Conservation (phyloP, 1,140 invertebrate species). For the Trichomalopsis sarcophagae region DNA sequence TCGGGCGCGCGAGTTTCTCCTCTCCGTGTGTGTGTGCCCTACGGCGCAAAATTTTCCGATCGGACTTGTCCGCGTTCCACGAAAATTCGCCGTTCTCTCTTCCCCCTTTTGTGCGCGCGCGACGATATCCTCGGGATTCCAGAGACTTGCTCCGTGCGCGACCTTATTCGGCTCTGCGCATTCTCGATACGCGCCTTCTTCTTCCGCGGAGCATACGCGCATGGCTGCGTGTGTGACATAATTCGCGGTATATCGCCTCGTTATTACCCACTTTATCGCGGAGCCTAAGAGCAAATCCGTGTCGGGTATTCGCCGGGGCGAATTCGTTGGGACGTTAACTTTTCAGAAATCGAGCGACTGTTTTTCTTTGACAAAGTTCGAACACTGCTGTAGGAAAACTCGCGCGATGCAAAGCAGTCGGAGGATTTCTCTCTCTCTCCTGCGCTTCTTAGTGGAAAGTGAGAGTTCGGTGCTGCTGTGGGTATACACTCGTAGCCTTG, state of each 20-base stretch:
- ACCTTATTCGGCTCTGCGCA: too few species aligned
- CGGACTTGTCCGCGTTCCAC: slow-evolving; percentile 3
- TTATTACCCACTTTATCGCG: background rate
- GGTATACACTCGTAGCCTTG: background rate
- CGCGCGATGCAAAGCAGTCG: slow-evolving; percentile 14
- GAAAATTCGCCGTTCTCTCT: slow-evolving; percentile 18
- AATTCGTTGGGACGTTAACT: background rate
- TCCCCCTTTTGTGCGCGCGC: too few species aligned
- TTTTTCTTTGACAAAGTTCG: background rate
- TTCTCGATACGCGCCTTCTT: too few species aligned
- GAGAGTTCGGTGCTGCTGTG: background rate
- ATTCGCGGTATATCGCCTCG: background rate
- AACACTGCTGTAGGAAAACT: background rate
- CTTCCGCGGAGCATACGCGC: too few species aligned
- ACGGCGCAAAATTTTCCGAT: slow-evolving; percentile 44
- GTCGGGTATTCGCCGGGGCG: background rate
- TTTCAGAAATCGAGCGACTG: background rate
- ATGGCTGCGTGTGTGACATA: too few species aligned
- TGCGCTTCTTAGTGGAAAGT: slow-evolving; percentile 26
- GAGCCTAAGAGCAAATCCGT: background rate
- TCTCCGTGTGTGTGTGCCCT: background rate
- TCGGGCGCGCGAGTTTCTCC: slow-evolving; percentile 11
- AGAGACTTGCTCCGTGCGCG: too few species aligned
- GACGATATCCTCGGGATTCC: too few species aligned
- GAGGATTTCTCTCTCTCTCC: slow-evolving; percentile 7